A percentile compares a stretch with the other conserved stretches of the same genome.
These are phyloP conservation scores for Temnothorax longispinosus DNA, from an alignment of 1,140 invertebrate genomes.

Conservation along the genomic window DNA sequence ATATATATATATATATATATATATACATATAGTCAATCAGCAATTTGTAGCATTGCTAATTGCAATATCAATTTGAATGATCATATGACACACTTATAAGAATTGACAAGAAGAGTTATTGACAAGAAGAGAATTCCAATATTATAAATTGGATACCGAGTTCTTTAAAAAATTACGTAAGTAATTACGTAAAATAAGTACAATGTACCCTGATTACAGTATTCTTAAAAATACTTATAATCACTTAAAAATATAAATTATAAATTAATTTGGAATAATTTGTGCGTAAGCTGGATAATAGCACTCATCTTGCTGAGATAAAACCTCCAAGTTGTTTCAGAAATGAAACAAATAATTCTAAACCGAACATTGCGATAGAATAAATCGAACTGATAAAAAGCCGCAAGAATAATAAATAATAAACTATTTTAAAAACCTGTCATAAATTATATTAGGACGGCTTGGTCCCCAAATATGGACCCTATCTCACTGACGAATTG, in stretches of 20 bases:
- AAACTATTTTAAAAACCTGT: neutral
- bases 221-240: neutral
- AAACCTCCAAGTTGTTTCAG: neutral
- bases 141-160: neutral
- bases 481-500: neutral
- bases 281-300: neutral
- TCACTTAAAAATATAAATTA: constrained; percentile 3
- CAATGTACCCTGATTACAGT: constrained; percentile 3
- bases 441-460: constrained; percentile 24
- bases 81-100: neutral
- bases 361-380: neutral
- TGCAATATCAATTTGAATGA: constrained; percentile 15
- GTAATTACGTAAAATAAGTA: constrained; percentile 34
- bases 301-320: neutral
- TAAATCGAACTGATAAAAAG: neutral
- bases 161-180: neutral
- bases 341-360: neutral
- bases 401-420: neutral
- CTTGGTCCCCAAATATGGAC: neutral
- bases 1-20: neutral
- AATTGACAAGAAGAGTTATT: constrained; percentile 26
- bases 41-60: neutral
- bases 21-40: neutral
- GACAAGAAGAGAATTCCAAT: neutral
- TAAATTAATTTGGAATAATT: neutral